Evolutionary conservation across 2,888 invertebrate genomes (phyloP).

Genomic region (Netelia inedita): DNA sequence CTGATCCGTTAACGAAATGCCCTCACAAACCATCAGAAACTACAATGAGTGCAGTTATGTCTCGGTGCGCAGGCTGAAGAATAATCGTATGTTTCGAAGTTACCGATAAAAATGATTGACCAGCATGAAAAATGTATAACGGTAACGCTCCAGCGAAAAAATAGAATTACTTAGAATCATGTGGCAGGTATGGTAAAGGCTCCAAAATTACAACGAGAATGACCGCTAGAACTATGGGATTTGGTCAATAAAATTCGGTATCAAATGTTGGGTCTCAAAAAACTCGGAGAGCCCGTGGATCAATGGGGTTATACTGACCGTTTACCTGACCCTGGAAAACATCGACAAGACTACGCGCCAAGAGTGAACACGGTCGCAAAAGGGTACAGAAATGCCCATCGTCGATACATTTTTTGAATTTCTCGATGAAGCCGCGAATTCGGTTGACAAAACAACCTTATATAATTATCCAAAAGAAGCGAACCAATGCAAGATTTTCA

Average conservation of each 20-base stretch:
- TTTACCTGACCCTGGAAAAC: not conserved
- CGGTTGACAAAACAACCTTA: constrained; percentile 50
- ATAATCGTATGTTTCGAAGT: constrained; percentile 8
- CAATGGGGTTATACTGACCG: not conserved
- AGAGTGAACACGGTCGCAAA: not conserved
- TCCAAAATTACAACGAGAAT: not conserved
- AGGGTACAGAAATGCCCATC: constrained; percentile 3
- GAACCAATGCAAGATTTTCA: not conserved
- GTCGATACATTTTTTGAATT: constrained; percentile 44
- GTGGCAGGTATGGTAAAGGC: not conserved
- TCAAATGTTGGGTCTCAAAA: constrained; percentile 62
- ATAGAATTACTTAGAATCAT: not conserved
- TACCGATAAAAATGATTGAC: constrained; percentile 1
- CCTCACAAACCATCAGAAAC: constrained; percentile 5
- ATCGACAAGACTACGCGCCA: constrained; percentile 20
- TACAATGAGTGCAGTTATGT: constrained; percentile 23
- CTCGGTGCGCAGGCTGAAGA: constrained; percentile 17
- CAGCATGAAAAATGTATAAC: not conserved
- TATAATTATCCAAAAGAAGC: not conserved
- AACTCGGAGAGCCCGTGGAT: constrained; percentile 47
- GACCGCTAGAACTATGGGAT: not conserved
- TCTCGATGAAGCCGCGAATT: not conserved
- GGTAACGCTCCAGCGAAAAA: constrained; percentile 10
- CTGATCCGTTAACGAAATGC: not conserved
- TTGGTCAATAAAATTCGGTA: constrained; percentile 30